These are phyloP conservation scores for Ctenopoma kingsleyae DNA, from an alignment of 2,797 vertebrate genomes.

Conservation along the genomic window DNA sequence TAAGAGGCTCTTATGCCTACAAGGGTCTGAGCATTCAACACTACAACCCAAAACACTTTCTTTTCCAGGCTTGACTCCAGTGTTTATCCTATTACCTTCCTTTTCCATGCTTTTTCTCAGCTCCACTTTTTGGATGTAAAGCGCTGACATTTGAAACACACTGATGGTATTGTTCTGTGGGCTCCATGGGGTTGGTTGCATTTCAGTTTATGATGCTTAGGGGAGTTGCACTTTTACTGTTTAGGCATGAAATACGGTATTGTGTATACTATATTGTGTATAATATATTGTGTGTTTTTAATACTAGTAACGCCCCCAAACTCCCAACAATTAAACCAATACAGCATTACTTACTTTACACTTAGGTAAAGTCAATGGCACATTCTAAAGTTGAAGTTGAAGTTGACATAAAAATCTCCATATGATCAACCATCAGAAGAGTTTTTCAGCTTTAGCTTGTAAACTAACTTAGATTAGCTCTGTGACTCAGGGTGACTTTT, in stretches of 20 bases:
- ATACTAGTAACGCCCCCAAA: no score
- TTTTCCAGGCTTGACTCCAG: slow-evolving; percentile 66
- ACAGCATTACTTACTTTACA: no score
- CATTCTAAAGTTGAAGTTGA: neutral
- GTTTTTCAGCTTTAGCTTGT: no score
- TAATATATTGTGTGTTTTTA: no score
- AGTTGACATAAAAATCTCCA: no score
- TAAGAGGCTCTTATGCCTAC: slow-evolving; percentile 57
- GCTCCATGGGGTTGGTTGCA: slow-evolving; percentile 19
- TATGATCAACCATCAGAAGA: no score
- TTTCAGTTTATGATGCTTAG: slow-evolving; percentile 50
- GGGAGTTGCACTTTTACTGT: slow-evolving; percentile 29
- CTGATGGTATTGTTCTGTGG: slow-evolving; percentile 67
- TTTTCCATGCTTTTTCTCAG: slow-evolving; percentile 59
- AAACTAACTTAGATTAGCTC: no score
- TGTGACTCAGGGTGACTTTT: no score
- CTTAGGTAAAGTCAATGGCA: neutral
- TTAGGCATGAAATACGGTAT: neutral
- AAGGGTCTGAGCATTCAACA: slow-evolving; percentile 46
- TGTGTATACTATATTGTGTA: no score
- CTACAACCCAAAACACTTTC: slow-evolving; percentile 48
- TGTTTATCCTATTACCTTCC: slow-evolving; percentile 56
- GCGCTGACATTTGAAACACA: slow-evolving; percentile 65
- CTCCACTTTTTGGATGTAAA: slow-evolving; percentile 51
- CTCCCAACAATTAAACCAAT: no score